Evolutionary conservation across 2,113 vertebrate genomes (phyloP).

Genomic region (Gobius niger): DNA sequence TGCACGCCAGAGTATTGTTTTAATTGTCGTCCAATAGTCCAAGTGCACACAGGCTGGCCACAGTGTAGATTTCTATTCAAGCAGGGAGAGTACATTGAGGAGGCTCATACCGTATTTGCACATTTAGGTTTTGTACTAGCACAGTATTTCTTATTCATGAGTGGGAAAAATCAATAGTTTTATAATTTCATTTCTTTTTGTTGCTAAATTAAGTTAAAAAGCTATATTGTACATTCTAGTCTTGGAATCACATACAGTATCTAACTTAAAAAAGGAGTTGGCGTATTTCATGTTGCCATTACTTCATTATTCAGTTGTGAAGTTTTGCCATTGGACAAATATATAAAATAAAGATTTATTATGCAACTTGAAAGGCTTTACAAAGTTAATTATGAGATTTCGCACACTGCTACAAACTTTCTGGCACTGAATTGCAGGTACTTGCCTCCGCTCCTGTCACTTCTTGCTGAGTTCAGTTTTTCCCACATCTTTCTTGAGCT

Average conservation of each 20-base stretch:
- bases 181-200: background rate
- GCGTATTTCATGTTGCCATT: background rate
- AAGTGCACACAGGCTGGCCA: constrained; percentile 27
- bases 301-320: no score
- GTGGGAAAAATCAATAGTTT: background rate
- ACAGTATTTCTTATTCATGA: background rate
- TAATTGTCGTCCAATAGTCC: constrained; percentile 37
- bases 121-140: background rate
- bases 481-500: background rate
- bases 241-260: background rate
- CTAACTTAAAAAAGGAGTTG: background rate
- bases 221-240: background rate
- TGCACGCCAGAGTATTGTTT: constrained; percentile 49
- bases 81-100: constrained; percentile 2
- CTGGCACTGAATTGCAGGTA: background rate
- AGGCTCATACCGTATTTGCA: constrained; percentile 10
- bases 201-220: no score
- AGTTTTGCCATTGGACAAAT: no score
- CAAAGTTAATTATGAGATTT: background rate
- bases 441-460: background rate
- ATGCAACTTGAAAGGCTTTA: background rate
- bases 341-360: no score
- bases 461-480: constrained; percentile 6
- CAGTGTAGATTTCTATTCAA: constrained; percentile 8
- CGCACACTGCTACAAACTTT: background rate